A percentile compares a stretch with the other conserved stretches of the same genome.
These are phyloP conservation scores for Distichodus sexfasciatus DNA, from an alignment of 2,797 vertebrate species.

Conservation along the genomic window DNA sequence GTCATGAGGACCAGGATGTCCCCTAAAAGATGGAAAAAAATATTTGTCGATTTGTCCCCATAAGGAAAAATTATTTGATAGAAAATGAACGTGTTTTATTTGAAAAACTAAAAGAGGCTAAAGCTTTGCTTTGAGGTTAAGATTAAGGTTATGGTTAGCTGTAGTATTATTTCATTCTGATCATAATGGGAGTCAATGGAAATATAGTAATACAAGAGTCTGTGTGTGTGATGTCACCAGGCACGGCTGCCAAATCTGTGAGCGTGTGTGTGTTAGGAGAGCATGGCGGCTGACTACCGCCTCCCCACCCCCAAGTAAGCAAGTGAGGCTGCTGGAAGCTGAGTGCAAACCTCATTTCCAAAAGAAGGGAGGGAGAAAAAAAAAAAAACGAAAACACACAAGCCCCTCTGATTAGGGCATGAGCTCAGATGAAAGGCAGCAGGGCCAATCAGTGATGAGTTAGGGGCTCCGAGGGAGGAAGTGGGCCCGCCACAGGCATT, in stretches of 20 bases:
- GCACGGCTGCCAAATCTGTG: conserved; percentile 43
- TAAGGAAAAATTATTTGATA: no score
- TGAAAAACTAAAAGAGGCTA: no score
- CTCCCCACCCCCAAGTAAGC: no score
- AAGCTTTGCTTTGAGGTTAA: no score
- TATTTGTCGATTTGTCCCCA: no score
- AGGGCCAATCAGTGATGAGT: conserved; percentile 68
- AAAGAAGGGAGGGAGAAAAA: conserved; percentile 39
- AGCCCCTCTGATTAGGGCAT: conserved; percentile 60
- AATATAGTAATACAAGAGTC: conserved; percentile 26
- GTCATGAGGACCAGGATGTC: no score
- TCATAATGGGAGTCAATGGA: no score
- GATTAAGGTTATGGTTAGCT: no score
- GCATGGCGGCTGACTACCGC: conserved; percentile 48
- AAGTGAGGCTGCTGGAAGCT: conserved; percentile 51
- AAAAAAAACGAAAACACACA: conserved; percentile 47
- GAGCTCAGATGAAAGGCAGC: conserved; percentile 66
- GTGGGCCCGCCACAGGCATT: conserved; percentile 63
- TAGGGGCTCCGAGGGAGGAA: conserved; percentile 72
- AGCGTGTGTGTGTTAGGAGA: conserved; percentile 47
- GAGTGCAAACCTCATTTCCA: conserved; percentile 57
- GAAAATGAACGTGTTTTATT: no score
- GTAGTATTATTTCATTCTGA: no score
- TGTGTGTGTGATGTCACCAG: conserved; percentile 48
- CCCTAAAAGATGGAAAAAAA: no score